Conservation (phyloP, 2,888 invertebrate genomes). For the Pyrgus malvae region DNA sequence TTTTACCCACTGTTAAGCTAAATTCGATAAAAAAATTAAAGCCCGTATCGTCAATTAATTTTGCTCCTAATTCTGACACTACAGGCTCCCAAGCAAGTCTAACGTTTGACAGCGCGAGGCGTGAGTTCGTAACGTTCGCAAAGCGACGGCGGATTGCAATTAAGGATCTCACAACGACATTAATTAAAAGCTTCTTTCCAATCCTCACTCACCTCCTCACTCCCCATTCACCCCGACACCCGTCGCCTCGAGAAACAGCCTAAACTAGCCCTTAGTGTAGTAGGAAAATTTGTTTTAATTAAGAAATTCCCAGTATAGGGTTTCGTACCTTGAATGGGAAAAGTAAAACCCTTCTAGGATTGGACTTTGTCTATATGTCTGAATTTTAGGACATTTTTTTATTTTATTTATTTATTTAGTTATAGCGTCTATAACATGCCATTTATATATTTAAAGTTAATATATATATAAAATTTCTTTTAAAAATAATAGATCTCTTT, state of each 20-base stretch:
- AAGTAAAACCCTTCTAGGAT: too few relatives aligned
- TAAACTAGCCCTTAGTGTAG: slow-evolving; percentile 66
- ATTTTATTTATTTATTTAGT: too few relatives aligned
- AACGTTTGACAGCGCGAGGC: slow-evolving; percentile 25
- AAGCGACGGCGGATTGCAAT: slow-evolving; percentile 66
- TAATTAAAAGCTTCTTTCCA: slow-evolving; percentile 68
- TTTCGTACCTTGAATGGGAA: too few relatives aligned
- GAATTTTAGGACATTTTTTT: too few relatives aligned
- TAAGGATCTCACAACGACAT: slow-evolving; percentile 70
- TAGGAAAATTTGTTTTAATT: slow-evolving; percentile 66
- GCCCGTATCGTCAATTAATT: slow-evolving; percentile 3
- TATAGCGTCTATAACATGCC: too few relatives aligned
- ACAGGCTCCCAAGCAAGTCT: slow-evolving; percentile 11
- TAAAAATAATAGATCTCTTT: too few relatives aligned
- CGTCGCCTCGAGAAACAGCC: slow-evolving; percentile 43
- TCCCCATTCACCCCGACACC: slow-evolving; percentile 14
- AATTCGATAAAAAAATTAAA: too few relatives aligned
- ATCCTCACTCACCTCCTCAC: slow-evolving; percentile 31
- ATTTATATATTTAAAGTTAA: too few relatives aligned
- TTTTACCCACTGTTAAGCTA: too few relatives aligned
- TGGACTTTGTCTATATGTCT: too few relatives aligned
- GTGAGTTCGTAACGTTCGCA: slow-evolving; percentile 38
- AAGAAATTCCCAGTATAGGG: slow-evolving; percentile 64
- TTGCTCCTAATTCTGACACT: neutral
- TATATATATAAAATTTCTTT: too few relatives aligned